Evolutionary conservation across 2,797 vertebrate genomes (phyloP).

Genomic region (Lerista edwardsae): DNA sequence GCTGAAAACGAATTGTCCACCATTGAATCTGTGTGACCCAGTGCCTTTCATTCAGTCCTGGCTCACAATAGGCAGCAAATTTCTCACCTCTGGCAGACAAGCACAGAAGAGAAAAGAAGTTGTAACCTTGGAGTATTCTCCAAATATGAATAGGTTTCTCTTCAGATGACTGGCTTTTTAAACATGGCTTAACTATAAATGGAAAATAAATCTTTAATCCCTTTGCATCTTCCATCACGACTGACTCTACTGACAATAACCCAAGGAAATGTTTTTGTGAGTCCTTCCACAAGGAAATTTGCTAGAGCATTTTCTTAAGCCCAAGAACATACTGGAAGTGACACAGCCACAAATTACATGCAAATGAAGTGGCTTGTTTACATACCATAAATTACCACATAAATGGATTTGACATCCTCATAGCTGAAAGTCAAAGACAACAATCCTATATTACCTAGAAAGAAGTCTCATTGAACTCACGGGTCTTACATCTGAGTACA

Average conservation of each 20-base stretch:
- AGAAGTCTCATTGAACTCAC: too few relatives aligned
- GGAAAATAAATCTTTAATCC: constrained; percentile 61
- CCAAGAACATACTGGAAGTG: constrained; percentile 46
- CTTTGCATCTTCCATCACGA: constrained; percentile 12
- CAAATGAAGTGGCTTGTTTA: constrained; percentile 52
- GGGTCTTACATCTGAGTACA: too few relatives aligned
- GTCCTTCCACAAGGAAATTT: constrained; percentile 29
- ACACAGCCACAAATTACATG: constrained; percentile 29
- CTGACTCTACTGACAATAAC: constrained; percentile 57
- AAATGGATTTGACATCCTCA: constrained; percentile 27
- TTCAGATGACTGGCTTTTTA: constrained; percentile 30
- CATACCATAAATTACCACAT: constrained; percentile 41
- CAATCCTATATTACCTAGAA: too few relatives aligned
- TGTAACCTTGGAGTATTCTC: constrained; percentile 9
- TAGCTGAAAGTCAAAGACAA: constrained; percentile 15
- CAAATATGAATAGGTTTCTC: constrained; percentile 36
- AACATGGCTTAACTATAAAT: constrained; percentile 36
- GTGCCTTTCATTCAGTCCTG: background rate
- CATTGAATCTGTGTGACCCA: constrained; percentile 1
- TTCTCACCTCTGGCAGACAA: background rate
- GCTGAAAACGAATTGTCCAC: background rate
- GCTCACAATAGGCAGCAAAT: background rate
- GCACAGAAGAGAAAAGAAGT: constrained; percentile 9
- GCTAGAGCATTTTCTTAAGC: constrained; percentile 12
- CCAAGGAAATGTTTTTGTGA: constrained; percentile 41